Percentiles rank a stretch among this genome's conserved stretches.
Conservation (phyloP, 2,113 vertebrate genomes). For the Strix uralensis region DNA sequence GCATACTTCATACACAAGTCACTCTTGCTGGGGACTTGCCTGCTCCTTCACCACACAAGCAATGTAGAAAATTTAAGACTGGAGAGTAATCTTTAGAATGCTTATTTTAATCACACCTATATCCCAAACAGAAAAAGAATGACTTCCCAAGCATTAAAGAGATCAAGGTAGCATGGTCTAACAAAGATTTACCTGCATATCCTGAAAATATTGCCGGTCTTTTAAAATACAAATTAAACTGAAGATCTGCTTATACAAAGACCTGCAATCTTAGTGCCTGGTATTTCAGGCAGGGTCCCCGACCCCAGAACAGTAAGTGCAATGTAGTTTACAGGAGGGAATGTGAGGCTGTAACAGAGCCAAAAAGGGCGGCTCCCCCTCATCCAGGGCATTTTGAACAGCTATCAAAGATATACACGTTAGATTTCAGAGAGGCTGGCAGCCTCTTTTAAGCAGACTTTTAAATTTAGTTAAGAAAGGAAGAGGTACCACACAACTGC, state of each 20-base stretch:
- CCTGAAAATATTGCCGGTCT: not conserved
- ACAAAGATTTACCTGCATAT: not conserved
- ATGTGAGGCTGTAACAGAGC: not conserved
- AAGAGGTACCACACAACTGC: not conserved
- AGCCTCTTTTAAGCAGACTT: not conserved
- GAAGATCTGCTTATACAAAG: not conserved
- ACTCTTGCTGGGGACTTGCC: not conserved
- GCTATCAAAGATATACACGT: not conserved
- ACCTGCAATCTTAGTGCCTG: not conserved
- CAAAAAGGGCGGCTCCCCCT: not conserved
- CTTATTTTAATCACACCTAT: not conserved
- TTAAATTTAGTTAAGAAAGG: not conserved
- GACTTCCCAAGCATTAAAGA: not conserved
- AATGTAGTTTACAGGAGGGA: not conserved
- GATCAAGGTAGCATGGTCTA: not conserved
- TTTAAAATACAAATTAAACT: not conserved
- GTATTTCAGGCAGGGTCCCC: not conserved
- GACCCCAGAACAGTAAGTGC: not conserved
- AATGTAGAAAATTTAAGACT: not conserved
- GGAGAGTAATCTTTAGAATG: not conserved
- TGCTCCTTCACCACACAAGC: not conserved
- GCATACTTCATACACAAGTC: not conserved
- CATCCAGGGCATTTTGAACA: not conserved
- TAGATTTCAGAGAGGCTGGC: not conserved
- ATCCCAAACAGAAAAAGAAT: not conserved